Conservation (phyloP, 2,797 vertebrate species). For the Falco columbarius region DNA sequence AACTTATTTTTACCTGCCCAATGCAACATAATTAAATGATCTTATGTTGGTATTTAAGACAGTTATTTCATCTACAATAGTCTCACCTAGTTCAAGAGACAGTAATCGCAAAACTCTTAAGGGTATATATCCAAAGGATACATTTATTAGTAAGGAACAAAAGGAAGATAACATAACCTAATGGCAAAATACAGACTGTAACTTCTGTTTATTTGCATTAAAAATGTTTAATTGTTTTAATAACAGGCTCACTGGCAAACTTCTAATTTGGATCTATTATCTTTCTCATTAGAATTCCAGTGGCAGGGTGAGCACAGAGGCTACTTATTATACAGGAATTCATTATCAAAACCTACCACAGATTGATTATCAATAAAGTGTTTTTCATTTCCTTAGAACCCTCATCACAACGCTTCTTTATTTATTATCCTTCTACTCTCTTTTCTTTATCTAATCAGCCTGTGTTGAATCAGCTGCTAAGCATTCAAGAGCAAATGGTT, state of each 20-base stretch:
- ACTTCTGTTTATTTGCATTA: conserved; percentile 32
- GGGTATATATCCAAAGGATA: conserved; percentile 11
- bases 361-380: conserved; percentile 63
- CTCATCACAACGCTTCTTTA: neutral
- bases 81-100: neutral
- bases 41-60: neutral
- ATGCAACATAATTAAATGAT: neutral
- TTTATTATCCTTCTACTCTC: conserved; percentile 48
- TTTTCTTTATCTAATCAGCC: conserved; percentile 59
- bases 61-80: neutral
- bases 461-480: conserved; percentile 49
- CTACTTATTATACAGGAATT: conserved; percentile 58
- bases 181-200: conserved; percentile 2
- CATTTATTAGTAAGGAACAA: conserved; percentile 36
- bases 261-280: conserved; percentile 52
- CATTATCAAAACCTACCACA: conserved; percentile 62
- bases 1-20: neutral
- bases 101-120: neutral
- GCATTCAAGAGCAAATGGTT: conserved; percentile 26
- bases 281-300: conserved; percentile 50
- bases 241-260: conserved; percentile 44
- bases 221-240: conserved; percentile 76
- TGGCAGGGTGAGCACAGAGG: neutral
- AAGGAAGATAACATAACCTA: conserved; percentile 15
- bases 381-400: conserved; percentile 54